phyloP scores from a whole-genome alignment of 2,797 vertebrate species.

The Hapalemur alaotrensis region DNA sequence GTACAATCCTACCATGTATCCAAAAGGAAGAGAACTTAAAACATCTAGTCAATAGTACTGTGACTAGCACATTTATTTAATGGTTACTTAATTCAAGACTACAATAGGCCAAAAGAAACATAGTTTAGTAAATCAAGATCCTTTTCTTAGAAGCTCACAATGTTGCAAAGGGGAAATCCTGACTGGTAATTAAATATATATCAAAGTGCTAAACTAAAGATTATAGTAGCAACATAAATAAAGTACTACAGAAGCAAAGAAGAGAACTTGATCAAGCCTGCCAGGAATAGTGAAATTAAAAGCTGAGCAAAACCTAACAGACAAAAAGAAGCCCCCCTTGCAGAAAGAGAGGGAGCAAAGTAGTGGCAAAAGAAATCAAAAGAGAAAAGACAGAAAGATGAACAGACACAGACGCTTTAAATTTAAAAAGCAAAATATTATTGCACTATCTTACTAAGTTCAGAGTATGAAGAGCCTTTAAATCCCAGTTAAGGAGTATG shows the following conservation, averaged over 20 bases:
- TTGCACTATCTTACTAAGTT: not conserved
- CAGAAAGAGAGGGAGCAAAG: not conserved
- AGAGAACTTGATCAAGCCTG: not conserved
- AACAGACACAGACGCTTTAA: not conserved
- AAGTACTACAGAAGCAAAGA: not conserved
- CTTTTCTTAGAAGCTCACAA: not conserved
- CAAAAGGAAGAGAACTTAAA: not conserved
- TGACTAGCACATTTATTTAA: not conserved
- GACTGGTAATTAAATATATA: not conserved
- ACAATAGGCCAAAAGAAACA: not conserved
- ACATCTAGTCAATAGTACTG: not conserved
- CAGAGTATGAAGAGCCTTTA: not conserved
- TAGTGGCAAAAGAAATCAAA: not conserved
- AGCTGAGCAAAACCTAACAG: not conserved
- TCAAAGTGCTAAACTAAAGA: not conserved
- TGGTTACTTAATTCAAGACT: not conserved
- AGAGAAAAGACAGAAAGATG: not conserved
- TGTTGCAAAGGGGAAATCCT: not conserved
- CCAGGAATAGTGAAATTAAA: not conserved
- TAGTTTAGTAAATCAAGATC: not conserved
- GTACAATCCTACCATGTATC: not conserved
- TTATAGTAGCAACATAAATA: not conserved
- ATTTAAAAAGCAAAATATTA: not conserved
- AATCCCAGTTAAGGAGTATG: not conserved
- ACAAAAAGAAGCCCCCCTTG: not conserved